These are phyloP conservation scores for Valencia hispanica DNA, from an alignment of 2,797 vertebrate genomes.

Conservation along the genomic window DNA sequence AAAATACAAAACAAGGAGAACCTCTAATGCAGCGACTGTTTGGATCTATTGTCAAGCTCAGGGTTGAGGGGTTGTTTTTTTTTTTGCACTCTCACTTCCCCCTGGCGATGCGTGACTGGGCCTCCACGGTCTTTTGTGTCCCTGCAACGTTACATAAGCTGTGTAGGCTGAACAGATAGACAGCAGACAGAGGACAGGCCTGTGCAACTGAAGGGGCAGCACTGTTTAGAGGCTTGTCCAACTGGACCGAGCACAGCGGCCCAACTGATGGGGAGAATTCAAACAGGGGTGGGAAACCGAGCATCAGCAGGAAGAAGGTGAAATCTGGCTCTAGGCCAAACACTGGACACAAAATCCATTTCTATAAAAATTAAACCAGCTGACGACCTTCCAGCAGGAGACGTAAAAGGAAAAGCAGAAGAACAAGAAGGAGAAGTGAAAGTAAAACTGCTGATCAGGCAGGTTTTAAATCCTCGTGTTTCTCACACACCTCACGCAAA, in stretches of 20 bases:
- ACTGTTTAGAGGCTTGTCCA: slow-evolving; percentile 63
- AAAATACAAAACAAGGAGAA: not conserved
- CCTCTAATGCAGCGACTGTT: slow-evolving; percentile 22
- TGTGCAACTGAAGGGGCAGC: slow-evolving; percentile 65
- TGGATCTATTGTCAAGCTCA: slow-evolving; percentile 47
- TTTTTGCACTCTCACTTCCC: slow-evolving; percentile 67
- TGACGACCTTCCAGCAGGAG: slow-evolving; percentile 2
- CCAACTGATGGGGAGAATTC: slow-evolving; percentile 53
- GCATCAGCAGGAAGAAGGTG: slow-evolving; percentile 33
- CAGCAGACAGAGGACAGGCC: slow-evolving; percentile 57
- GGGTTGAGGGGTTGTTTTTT: slow-evolving; percentile 54
- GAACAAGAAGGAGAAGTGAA: slow-evolving; percentile 38
- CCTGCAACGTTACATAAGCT: slow-evolving; percentile 62
- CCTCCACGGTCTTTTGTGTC: slow-evolving; percentile 67
- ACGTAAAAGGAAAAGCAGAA: not conserved
- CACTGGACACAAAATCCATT: slow-evolving; percentile 16
- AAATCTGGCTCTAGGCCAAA: not conserved
- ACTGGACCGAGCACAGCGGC: slow-evolving; percentile 53
- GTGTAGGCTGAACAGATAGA: slow-evolving; percentile 60
- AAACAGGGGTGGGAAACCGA: slow-evolving; percentile 53
- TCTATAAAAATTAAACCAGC: slow-evolving; percentile 8
- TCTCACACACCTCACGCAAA: not conserved
- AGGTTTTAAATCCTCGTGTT: not conserved
- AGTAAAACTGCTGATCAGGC: not conserved
- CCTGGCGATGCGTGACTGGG: slow-evolving; percentile 57